Evolutionary conservation across 2,888 invertebrate species (phyloP), one percentile per base, ranked within the genome.

Genomic region (Aricia artaxerxes): DNA sequence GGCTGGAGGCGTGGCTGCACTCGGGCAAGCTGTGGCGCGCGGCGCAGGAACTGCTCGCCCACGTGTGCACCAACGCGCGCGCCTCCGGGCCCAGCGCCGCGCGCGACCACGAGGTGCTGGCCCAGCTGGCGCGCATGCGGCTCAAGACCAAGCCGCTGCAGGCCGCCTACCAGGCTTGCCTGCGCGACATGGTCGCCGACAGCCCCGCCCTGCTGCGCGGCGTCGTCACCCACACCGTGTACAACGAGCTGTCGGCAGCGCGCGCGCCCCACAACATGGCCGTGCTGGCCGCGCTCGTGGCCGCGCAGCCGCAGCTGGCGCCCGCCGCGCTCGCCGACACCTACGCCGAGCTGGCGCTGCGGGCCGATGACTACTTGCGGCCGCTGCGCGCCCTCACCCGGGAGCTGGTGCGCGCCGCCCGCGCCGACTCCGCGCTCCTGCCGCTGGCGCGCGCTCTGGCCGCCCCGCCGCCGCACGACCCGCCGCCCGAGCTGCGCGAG

Each of bases 211-310:
- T 99, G 87, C 92, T 99, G 79, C 96, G 97, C 80, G 97, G 97
- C 57, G 96, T 98, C 81, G 94, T 99, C 84, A 98, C 98, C 84
- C 97, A 98, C 87, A 98, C 98, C 0, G 97, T 99, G 80, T 98
- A 98, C 95, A 99, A 99, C 91, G 99, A 99, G 94, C 93, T 99
- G 83, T 98, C 99, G 0, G 97, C 97, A 86, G 97, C 97, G 49
- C 96, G 99, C 80, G 98, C 99, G 92, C 98, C 98, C 0, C 99
- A 99, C 94, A 99, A 99, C 92, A 97, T 99, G 97, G 96, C 98
- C 13, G 97, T 99, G 90, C 95, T 99, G 24, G 97, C 97, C 2
- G 97, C 97, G 11, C 97, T 99, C 91, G 97, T 99, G 87, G 97
- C 97, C 90, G 97, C 97, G 40, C 96, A 97, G 81, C 97, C 98